Base-by-base conservation (phyloP, 2,888 invertebrate species). In the Calameuta idolon region DNA sequence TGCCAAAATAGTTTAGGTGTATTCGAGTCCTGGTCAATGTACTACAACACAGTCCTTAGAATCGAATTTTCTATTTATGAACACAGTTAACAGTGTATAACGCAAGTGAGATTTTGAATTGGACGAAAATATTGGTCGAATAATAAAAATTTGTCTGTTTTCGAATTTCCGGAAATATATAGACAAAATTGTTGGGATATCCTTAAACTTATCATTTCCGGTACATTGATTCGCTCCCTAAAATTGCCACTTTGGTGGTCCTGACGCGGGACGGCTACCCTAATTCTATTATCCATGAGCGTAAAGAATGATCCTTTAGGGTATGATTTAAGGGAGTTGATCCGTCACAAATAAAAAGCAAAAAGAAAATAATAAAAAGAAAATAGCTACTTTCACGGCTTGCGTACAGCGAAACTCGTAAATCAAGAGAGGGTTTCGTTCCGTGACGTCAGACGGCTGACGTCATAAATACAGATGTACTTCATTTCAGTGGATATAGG, bases 1-100 rank as follows among this genome's bases (percentile, higher is more conserved):
- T 71, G 71, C 71, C 71, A 71, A 71, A 71, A 71, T 71, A 71
- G 11, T 71, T 71, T 34, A 71, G 33, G 71, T 71, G 71, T 71
- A 31, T 71, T 71, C 31, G 11, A 55, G 55, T 31, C 71, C 31
- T 71, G 71, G 71, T 71, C 71, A 71, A 71, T 23, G 71, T 34
- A 71, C 71, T 71, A 34, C 71, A 55, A 55, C 55, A 9, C 55
- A 55, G 55, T 23, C 55, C 55, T 55, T 55, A 23, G 23, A 55
- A 55, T 55, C 2, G 55, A 55, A 55, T 9, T 55, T 55, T 55
- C 55, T 55, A 55, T 55, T 23, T 23, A 9, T 23, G 55, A 55
- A 23, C 9, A 55, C 2, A 55, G 55, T 23, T 5, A 23, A 55
- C 23, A 55, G 40, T 2, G 23, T 23, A 9, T 9, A 9, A 23